Percentiles rank a stretch among this genome's conserved stretches.
phyloP scores from a whole-genome alignment of 2,113 vertebrate species.

The Parus major region DNA sequence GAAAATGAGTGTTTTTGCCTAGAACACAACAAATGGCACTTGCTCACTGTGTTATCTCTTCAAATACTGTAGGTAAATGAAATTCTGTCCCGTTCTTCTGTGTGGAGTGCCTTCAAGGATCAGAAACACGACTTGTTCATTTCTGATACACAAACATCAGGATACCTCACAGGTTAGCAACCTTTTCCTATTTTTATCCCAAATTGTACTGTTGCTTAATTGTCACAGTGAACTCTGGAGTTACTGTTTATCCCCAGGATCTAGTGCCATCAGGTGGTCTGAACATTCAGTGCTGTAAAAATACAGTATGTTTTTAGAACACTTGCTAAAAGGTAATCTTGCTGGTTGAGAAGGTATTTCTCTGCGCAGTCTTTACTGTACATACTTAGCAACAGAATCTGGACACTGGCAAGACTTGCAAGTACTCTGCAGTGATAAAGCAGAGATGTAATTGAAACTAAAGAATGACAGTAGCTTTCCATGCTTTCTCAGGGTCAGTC shows the following conservation, averaged over 20 bases:
- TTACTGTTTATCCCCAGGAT: neutral
- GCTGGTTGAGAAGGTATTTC: neutral
- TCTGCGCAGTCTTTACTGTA: neutral
- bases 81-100: conserved; percentile 92
- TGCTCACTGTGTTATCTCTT: neutral
- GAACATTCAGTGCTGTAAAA: neutral
- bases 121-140: conserved; percentile 99
- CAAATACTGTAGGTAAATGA: conserved; percentile 88
- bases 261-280: neutral
- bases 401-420: neutral
- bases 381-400: neutral
- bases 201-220: neutral
- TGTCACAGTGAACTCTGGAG: neutral
- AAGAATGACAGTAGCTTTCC: neutral
- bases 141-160: conserved; percentile 95
- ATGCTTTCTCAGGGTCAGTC: neutral
- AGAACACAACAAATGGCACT: neutral
- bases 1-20: neutral
- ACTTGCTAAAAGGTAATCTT: neutral
- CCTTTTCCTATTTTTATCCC: neutral
- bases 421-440: neutral
- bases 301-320: neutral
- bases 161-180: conserved; percentile 93
- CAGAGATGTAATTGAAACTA: neutral
- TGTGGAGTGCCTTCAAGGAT: conserved; percentile 99